Conservation (phyloP, 2,113 vertebrate species). For the Amphiprion percula region DNA sequence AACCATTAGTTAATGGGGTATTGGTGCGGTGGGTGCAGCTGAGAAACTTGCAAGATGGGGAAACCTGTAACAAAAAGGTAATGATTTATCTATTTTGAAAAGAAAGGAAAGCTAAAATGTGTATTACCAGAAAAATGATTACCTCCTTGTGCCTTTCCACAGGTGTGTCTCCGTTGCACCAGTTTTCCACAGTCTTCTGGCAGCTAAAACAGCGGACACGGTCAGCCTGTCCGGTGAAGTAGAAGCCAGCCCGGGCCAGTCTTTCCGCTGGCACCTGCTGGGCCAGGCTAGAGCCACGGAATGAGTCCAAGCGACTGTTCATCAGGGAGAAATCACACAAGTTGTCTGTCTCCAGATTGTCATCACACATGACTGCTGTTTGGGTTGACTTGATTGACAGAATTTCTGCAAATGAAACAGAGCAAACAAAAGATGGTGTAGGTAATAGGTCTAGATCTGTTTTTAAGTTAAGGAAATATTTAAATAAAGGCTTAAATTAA, state of each 20-base stretch:
- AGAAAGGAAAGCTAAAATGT: background rate
- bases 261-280: constrained; percentile 83
- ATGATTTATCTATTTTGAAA: background rate
- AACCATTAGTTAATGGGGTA: constrained; percentile 26
- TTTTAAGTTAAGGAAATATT: background rate
- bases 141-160: constrained; percentile 87
- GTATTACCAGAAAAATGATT: background rate
- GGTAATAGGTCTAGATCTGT: background rate
- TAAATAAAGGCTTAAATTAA: background rate
- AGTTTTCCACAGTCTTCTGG: constrained; percentile 86
- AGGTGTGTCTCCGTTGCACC: constrained; percentile 88
- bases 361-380: constrained; percentile 72
- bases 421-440: background rate
- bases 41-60: constrained; percentile 89
- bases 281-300: constrained; percentile 83
- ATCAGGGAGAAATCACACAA: constrained; percentile 79
- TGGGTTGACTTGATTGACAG: background rate
- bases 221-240: constrained; percentile 90
- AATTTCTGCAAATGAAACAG: constrained; percentile 35
- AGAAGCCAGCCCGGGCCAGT: constrained; percentile 91
- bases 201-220: constrained; percentile 93
- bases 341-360: constrained; percentile 75
- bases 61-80: constrained; percentile 71
- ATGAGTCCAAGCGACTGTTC: constrained; percentile 84
- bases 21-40: constrained; percentile 69